These are phyloP conservation scores for Nomada goodeniana DNA, from an alignment of 2,888 invertebrate species.

Conservation along the genomic window DNA sequence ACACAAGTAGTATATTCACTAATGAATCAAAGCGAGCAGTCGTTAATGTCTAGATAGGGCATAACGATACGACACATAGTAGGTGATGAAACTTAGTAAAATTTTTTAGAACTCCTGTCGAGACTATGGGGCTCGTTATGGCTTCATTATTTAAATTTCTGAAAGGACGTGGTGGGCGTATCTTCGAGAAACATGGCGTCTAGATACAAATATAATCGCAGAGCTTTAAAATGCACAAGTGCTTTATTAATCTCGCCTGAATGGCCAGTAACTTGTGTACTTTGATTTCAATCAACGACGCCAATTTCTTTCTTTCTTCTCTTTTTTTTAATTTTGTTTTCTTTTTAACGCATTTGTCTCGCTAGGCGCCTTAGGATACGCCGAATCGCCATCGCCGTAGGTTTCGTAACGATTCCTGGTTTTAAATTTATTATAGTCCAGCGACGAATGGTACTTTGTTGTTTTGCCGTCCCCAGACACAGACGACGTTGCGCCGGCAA, in stretches of 20 bases:
- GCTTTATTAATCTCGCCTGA: constrained; percentile 61
- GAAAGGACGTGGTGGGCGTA: constrained; percentile 60
- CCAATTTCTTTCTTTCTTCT: constrained; percentile 24
- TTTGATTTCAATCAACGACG: constrained; percentile 55
- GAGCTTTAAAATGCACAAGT: constrained; percentile 67
- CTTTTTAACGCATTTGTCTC: constrained; percentile 34
- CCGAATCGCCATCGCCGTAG: constrained; percentile 64
- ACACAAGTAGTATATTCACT: constrained; percentile 78
- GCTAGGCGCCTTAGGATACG: constrained; percentile 68
- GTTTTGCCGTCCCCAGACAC: constrained; percentile 82
- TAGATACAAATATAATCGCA: constrained; percentile 55
- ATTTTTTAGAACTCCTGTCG: constrained; percentile 80
- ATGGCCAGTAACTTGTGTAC: constrained; percentile 68
- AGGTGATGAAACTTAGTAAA: constrained; percentile 80
- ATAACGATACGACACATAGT: constrained; percentile 75
- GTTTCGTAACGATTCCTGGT: constrained; percentile 64
- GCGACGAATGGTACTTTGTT: constrained; percentile 84
- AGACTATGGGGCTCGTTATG: constrained; percentile 79
- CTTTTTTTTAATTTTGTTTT: constrained; percentile 23
- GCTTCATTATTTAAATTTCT: constrained; percentile 78
- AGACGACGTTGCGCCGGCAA: constrained; percentile 72
- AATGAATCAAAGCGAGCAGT: constrained; percentile 78
- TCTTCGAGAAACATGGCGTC: constrained; percentile 60
- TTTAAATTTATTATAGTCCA: constrained; percentile 75
- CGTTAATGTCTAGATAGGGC: constrained; percentile 75